Base-by-base conservation (phyloP, 2,888 invertebrate species). In the Trilocha varians region DNA sequence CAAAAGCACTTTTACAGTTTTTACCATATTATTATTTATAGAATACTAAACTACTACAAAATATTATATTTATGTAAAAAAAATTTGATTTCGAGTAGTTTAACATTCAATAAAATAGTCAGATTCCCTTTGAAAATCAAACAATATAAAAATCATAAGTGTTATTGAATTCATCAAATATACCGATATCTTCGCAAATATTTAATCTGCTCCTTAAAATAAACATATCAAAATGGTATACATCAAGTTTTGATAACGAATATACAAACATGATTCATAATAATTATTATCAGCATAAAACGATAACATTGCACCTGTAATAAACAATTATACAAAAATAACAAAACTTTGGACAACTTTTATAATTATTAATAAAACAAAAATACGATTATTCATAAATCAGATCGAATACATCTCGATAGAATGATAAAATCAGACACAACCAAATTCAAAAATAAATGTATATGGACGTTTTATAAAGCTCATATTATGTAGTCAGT, bases 401-500 rank as follows among this genome's bases (percentile, higher is more conserved):
- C 25, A 25, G 25, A 25, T 25, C 25, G 5, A 9, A 25, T 25
- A 9, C 8, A 11, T 25, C 11, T 25, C 6, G 25, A 25, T 25
- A 9, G 6, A 25, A 25, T 0, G n/a, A 25, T 1, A 25, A 25
- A 25, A 25, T 25, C 25, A 25, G 25, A 11, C 25, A 25, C 25
- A 25, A 25, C 25, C 25, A 25, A 25, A 25, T 25, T 25, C 6
- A 25, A 1, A 25, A 25, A 5, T 18, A 18, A 4, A 39, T 49
- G 55, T 37, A 45, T 51, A 60, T 54, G 70, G 65, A 64, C 64
- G 56, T 65, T 59, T 54, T 58, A 57, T 59, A 59, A 66, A 69
- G 63, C 60, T 67, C 67, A 60, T 62, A 57, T 75, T 68, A 64
- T 77, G 77, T 73, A 76, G 57, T 73, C 73, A 77, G 73, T 71